A percentile compares a stretch with the other conserved stretches of the same genome.
These are phyloP conservation scores for Plestiodon gilberti DNA, from an alignment of 2,113 vertebrate genomes.

Conservation along the genomic window DNA sequence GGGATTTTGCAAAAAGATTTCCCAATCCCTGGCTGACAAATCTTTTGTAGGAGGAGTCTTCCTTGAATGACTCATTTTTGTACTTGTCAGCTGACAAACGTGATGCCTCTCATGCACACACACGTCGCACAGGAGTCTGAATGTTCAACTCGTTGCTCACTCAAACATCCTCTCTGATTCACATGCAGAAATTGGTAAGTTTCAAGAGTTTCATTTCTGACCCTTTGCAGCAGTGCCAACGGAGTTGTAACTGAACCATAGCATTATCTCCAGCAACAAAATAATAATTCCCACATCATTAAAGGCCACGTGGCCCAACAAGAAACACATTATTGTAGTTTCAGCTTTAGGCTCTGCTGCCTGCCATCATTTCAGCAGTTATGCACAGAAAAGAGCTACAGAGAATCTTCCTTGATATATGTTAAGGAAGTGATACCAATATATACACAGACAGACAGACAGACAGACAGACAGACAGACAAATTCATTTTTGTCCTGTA, in stretches of 20 bases:
- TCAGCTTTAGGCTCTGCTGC: neutral
- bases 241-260: neutral
- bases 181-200: neutral
- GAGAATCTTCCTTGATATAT: neutral
- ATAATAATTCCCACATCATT: neutral
- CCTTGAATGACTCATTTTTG: neutral
- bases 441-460: neutral
- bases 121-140: neutral
- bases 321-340: slow-evolving; percentile 3
- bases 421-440: no score
- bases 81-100: neutral
- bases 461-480: no score
- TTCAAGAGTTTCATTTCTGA: neutral
- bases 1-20: neutral
- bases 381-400: neutral
- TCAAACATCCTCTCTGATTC: neutral
- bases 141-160: neutral
- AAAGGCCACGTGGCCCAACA: neutral
- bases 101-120: neutral
- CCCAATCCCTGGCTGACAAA: neutral
- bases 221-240: neutral
- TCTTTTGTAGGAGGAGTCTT: neutral
- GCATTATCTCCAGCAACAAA: neutral
- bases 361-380: neutral
- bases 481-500: neutral